Conservation (phyloP, 2,888 invertebrate genomes). For the Scaptomyza flava region DNA sequence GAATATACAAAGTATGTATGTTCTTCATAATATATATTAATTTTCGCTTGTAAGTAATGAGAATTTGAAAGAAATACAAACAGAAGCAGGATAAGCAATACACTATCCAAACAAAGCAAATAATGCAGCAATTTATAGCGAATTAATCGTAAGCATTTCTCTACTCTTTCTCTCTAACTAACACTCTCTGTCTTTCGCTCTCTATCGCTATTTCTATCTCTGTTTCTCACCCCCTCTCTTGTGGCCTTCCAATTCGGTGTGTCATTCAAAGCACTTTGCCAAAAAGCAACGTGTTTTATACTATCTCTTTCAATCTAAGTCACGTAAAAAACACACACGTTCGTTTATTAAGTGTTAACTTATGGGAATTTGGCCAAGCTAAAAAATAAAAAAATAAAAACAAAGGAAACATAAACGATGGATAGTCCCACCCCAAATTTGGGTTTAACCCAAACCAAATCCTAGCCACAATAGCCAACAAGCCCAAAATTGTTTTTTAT, state of each 20-base stretch:
- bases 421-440: constrained; percentile 25
- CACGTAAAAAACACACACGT: constrained; percentile 13
- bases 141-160: constrained; percentile 5
- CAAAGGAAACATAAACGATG: constrained; percentile 6
- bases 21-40: constrained; percentile 3
- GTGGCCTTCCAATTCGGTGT: constrained; percentile 10
- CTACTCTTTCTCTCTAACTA: background rate
- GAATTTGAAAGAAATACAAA: no score
- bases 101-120: background rate
- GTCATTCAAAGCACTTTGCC: constrained; percentile 11
- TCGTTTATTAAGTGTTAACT: constrained; percentile 30
- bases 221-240: background rate
- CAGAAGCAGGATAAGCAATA: constrained; percentile 9
- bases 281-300: constrained; percentile 12
- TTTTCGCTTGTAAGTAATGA: constrained; percentile 15
- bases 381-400: background rate
- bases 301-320: constrained; percentile 30
- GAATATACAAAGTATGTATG: no score
- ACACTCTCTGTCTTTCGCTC: constrained; percentile 1
- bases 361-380: constrained; percentile 24
- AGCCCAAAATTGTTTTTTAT: background rate
- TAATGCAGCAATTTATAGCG: constrained; percentile 3
- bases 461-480: constrained; percentile 24
- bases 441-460: constrained; percentile 50
- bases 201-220: background rate